Percentiles rank a stretch among this genome's conserved stretches.
phyloP scores from a whole-genome alignment of 2,888 invertebrate species.

The Drosophila tanythrix region DNA sequence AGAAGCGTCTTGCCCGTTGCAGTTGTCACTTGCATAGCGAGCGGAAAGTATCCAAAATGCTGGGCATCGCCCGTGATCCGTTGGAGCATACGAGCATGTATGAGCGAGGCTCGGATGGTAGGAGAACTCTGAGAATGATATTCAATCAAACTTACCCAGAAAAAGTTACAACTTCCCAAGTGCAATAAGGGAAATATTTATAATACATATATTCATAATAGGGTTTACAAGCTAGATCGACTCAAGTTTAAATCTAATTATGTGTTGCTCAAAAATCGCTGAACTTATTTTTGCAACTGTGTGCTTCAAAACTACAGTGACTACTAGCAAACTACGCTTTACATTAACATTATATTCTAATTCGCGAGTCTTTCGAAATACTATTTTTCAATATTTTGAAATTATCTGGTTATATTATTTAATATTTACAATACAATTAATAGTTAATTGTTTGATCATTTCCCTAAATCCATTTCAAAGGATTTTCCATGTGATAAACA shows the following conservation, averaged over 20 bases:
- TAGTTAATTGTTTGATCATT: neutral
- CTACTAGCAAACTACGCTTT: neutral
- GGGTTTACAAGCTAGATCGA: neutral
- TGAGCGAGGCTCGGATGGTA: conserved; percentile 84
- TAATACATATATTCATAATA: neutral
- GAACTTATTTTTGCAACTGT: neutral
- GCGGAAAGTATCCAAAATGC: conserved; percentile 72
- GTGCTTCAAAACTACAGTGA: neutral
- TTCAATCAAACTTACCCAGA: neutral
- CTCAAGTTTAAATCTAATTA: neutral
- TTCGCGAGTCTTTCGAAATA: neutral
- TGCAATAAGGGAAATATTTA: neutral
- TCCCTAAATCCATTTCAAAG: neutral
- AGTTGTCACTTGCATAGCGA: conserved; percentile 47
- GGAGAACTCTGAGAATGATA: conserved; percentile 16
- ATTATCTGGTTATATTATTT: neutral
- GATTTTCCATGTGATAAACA: neutral
- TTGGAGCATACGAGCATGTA: conserved; percentile 89
- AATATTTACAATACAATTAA: too few species aligned
- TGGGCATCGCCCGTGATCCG: conserved; percentile 84
- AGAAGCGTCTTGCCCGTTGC: conserved; percentile 81
- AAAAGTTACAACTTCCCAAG: neutral
- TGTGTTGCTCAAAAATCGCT: neutral
- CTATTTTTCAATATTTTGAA: neutral
- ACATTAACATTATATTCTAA: neutral